Evolutionary conservation across 2,888 invertebrate species (phyloP).

Genomic region (Ypsolopha sequella): DNA sequence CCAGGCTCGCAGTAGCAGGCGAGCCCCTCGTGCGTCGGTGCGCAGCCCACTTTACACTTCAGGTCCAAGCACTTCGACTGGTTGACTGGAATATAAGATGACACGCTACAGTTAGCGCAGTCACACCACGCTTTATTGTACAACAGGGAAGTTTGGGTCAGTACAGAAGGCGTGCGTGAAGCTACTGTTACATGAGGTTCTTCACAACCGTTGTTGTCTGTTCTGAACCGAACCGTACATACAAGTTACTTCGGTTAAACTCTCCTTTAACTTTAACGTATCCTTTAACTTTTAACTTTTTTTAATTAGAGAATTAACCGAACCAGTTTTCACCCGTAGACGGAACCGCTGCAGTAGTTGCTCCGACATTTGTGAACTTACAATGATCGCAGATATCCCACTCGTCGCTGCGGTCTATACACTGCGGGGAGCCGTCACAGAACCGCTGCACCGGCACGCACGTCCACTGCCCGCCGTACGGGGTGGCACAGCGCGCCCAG

Average conservation of each 20-base stretch:
- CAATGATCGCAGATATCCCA: conserved; percentile 75
- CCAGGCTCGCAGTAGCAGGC: conserved; percentile 3
- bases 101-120: too few relatives aligned
- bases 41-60: conserved; percentile 63
- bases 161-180: too few relatives aligned
- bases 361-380: conserved; percentile 68
- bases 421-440: conserved; percentile 77
- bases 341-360: conserved; percentile 68
- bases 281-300: too few relatives aligned
- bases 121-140: too few relatives aligned
- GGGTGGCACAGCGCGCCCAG: conserved; percentile 74
- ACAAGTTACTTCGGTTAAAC: too few relatives aligned
- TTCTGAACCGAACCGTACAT: too few relatives aligned
- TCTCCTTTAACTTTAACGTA: too few relatives aligned
- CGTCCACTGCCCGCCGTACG: conserved; percentile 43
- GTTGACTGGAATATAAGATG: conserved; percentile 31
- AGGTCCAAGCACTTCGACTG: conserved; percentile 50
- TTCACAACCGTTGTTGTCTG: too few relatives aligned
- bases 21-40: background rate
- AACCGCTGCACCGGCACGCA: conserved; percentile 75
- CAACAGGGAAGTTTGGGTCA: too few relatives aligned
- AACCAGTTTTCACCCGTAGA: too few relatives aligned
- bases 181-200: too few relatives aligned
- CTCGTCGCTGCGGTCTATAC: conserved; percentile 80
- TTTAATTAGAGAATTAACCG: too few relatives aligned